Conservation (phyloP, 2,888 invertebrate genomes). For the Tenthredo livida region DNA sequence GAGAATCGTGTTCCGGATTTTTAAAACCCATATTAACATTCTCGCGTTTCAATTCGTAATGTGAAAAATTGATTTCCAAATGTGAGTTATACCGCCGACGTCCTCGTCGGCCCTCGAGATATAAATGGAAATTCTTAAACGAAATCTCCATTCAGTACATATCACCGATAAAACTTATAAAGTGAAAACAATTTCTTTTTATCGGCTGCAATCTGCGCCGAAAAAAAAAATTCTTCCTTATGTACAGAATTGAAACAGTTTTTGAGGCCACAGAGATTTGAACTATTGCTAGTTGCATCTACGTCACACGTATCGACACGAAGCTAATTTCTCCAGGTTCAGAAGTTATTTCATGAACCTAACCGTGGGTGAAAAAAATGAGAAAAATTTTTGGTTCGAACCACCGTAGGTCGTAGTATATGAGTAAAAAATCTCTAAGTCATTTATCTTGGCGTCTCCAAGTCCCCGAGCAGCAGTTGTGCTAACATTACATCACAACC, state of each 20-base stretch:
- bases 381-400: background rate
- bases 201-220: background rate
- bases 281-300: background rate
- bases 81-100: background rate
- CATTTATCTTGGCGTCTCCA: background rate
- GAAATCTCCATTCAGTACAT: background rate
- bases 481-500: background rate
- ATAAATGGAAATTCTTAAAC: slow-evolving; percentile 22
- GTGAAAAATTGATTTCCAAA: slow-evolving; percentile 24
- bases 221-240: too few species aligned
- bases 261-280: too few species aligned
- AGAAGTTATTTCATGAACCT: background rate
- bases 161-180: slow-evolving; percentile 15
- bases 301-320: background rate
- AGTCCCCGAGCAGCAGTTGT: slow-evolving; percentile 18
- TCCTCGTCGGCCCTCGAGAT: background rate
- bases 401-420: background rate
- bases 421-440: background rate
- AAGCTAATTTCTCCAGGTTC: background rate
- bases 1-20: background rate
- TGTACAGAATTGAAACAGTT: too few species aligned
- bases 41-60: slow-evolving; percentile 4
- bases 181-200: slow-evolving; percentile 10
- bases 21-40: background rate
- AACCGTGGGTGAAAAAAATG: background rate